phyloP scores from a whole-genome alignment of 2,888 invertebrate genomes.

The Ashinkailepas kermadecensis region DNA sequence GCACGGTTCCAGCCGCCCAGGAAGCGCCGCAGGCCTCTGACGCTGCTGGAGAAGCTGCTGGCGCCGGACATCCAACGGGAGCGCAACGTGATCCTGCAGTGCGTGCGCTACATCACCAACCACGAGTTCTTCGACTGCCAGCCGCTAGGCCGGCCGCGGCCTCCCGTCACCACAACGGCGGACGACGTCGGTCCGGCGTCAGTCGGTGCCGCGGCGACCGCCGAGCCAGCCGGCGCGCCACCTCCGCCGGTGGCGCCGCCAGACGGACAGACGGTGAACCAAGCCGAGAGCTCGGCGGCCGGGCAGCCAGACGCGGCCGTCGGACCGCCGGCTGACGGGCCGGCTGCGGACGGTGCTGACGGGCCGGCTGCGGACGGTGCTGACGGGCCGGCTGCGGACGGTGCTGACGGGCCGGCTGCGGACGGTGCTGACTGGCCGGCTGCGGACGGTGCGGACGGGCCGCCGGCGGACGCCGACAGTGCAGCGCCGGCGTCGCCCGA shows the following conservation, averaged over 20 bases:
- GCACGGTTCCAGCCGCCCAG: neutral
- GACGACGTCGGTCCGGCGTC: neutral
- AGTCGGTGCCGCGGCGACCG: neutral
- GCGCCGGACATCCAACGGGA: neutral
- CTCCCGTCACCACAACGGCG: neutral
- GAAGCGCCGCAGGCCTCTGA: neutral
- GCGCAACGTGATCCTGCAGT: constrained; percentile 17
- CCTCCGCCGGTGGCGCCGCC: neutral
- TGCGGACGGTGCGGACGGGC: too few relatives aligned
- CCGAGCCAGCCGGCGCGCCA: neutral
- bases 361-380: too few relatives aligned
- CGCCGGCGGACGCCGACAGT: too few relatives aligned
- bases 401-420: too few relatives aligned
- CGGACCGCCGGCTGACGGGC: too few relatives aligned
- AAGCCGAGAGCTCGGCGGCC: neutral
- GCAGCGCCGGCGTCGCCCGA: too few relatives aligned
- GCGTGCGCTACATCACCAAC: neutral
- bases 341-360: too few relatives aligned
- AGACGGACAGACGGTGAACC: neutral
- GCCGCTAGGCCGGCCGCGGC: neutral
- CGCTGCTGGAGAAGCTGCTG: constrained; percentile 18
- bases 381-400: too few relatives aligned
- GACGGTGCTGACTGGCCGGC: too few relatives aligned
- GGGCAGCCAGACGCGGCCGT: neutral
- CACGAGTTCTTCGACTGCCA: neutral